These are phyloP conservation scores for Monodelphis domestica DNA, from an alignment of 2,797 vertebrate species.

Conservation along the genomic window DNA sequence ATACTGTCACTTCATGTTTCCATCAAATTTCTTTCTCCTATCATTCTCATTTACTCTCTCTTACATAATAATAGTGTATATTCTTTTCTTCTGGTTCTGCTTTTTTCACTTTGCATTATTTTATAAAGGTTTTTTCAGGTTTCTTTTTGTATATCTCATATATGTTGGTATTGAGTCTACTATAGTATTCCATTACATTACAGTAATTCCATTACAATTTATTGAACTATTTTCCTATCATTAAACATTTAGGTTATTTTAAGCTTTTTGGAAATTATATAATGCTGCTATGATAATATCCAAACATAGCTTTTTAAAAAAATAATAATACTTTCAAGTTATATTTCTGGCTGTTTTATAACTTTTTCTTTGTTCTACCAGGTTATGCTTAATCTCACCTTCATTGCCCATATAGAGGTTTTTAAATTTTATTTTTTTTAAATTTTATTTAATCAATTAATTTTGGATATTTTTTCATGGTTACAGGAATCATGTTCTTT, in stretches of 20 bases:
- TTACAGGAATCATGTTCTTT: no score
- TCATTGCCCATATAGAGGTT: background rate
- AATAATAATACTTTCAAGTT: background rate
- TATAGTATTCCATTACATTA: background rate
- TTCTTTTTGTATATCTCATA: background rate
- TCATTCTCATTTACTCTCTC: background rate
- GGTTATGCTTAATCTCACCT: background rate
- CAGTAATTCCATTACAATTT: background rate
- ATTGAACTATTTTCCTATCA: background rate
- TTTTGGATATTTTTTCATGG: no score
- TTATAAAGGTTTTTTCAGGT: background rate
- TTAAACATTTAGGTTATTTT: background rate
- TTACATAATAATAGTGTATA: background rate
- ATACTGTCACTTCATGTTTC: background rate
- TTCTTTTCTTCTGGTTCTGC: background rate
- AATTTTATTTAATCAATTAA: no score
- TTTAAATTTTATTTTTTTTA: no score
- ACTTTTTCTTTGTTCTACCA: background rate
- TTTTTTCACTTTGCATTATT: background rate
- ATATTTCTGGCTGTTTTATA: background rate
- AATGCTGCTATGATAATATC: background rate
- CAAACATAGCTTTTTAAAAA: background rate
- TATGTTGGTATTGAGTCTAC: background rate
- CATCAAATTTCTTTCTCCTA: background rate
- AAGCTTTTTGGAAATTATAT: background rate